Base-by-base conservation (phyloP, 2,797 vertebrate genomes). In the Ciconia nigra region DNA sequence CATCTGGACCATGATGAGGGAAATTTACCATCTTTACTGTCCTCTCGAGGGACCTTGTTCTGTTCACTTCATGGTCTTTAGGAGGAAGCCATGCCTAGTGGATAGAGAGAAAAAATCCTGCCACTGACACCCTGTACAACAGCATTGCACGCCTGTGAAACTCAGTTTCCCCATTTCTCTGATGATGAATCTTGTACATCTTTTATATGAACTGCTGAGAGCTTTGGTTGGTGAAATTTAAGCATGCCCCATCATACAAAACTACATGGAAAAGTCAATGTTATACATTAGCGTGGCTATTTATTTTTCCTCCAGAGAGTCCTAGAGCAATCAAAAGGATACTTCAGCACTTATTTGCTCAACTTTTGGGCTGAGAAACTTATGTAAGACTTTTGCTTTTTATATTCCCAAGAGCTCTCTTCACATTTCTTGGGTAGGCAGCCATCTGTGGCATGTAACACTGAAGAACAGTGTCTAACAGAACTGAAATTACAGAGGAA, bases 301-400 rank as follows among this genome's bases (percentile, higher is more conserved):
- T 71, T 85, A 79, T 93, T 94, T 89, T 85, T 77, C 46, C 72
- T 76, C 82, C 42, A 37, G 83, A 88, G 85, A 44, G 79, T 79
- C 79, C 84, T 77, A 70, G 55, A 90, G 62, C 76, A 92, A 67
- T 49, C 80, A 87, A 79, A 82, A 92, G 84, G 79, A 65, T 69
- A 69, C 76, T 93, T 87, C 70, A 91, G 78, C 69, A 69, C 62
- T 76, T 91, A 91, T n/a, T 94, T 89, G 80, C 82, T 94, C 87
- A 86, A 90, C 65, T 95, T 97, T 88, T 76, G 66, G 87, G 62
- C 82, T 93, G 70, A 85, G 82, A 92, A 96, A 86, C 65, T 89
- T 91, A 87, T 7, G 5, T 81, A 92, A 92, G 39, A 55, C 70
- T 95, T 95, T 74, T 93, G 49, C 89, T 96, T 94, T 97, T 89